Base-by-base conservation (phyloP, 2,113 vertebrate genomes). In the Ailurus styani region DNA sequence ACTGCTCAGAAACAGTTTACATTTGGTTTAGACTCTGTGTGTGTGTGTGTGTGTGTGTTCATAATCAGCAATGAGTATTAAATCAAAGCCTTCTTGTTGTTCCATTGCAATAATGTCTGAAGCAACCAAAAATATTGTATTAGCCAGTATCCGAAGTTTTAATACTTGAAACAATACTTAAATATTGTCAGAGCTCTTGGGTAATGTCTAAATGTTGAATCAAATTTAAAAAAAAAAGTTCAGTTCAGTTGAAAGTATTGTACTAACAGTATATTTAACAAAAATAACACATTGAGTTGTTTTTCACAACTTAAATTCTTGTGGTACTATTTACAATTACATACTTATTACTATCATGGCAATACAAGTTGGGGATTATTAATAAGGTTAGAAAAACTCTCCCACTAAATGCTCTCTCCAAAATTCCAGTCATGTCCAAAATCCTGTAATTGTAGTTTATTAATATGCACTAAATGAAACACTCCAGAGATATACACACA, bases 21-120 rank as follows among this genome's bases (percentile, higher is more conserved):
- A 73, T 78, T 88, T 95, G 64, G 10, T 5, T 90, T 91, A 64
- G 34, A 27, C 57, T 27, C 6, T 77, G 42, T 87, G 12, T 62
- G 20, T 87, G 11, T 37, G 11, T 54, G 27, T 20, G 3, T 88
- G 72, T 78, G 47, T 87, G 54, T 73, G 83, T 79, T 95, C 70
- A 93, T 81, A 75, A 95, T 37, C 42, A 62, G 64, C 13, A 21
- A 75, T 87, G 95, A 85, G 23, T 64, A 88, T 55, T 70, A 68
- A 97, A 93, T 95, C 64, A 81, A 95, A 87, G 23, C 12, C 73
- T 97, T 90, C 97, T 55, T 84, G 87, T 34, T 21, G 75, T 96
- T 96, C 11, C 87, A 90, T 84, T 97, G 88, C 57, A 95, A 92
- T 92, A 64, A 97, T 50, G 27, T 92, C 47, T 34, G 27, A 88